Evolutionary conservation across 2,888 invertebrate genomes (phyloP).

Genomic region (Adelognathus sp.): DNA sequence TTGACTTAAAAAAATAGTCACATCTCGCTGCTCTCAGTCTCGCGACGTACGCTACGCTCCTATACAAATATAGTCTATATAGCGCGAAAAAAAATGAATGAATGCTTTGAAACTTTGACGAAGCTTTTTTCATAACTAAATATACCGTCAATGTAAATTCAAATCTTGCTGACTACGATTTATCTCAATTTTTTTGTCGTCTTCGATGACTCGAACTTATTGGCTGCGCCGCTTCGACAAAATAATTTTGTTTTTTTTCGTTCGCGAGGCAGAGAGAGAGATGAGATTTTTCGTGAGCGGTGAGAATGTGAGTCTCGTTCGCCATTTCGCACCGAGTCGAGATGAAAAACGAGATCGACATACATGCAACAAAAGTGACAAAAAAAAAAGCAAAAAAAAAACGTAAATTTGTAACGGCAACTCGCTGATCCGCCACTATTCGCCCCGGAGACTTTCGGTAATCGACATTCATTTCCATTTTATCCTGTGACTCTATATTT

Average conservation of each 20-base stretch:
- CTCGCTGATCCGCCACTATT: slow-evolving; percentile 47
- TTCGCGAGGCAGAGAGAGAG: slow-evolving; percentile 27
- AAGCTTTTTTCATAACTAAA: slow-evolving; percentile 7
- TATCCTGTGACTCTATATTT: slow-evolving; percentile 58
- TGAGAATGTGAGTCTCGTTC: background rate
- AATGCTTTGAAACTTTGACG: slow-evolving; percentile 46
- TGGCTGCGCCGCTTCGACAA: background rate
- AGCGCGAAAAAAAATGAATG: slow-evolving; percentile 16
- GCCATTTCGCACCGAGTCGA: slow-evolving; percentile 31
- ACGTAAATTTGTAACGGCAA: slow-evolving; percentile 5
- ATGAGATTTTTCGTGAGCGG: slow-evolving; percentile 4
- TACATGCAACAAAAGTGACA: background rate
- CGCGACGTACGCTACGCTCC: slow-evolving; percentile 29
- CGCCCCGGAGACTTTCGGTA: slow-evolving; percentile 71
- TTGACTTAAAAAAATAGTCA: no score
- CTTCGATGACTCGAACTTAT: background rate
- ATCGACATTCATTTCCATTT: slow-evolving; percentile 69
- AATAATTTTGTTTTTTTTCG: no score
- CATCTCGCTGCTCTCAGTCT: slow-evolving; percentile 42
- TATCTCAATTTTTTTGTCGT: background rate
- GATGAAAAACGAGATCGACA: background rate
- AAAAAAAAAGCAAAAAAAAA: slow-evolving; percentile 1
- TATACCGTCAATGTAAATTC: slow-evolving; percentile 15
- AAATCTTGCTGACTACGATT: slow-evolving; percentile 8
- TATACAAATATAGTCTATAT: slow-evolving; percentile 27